Evolutionary conservation across 2,888 invertebrate species (phyloP), one percentile per base, ranked within the genome.

Genomic region (Nemotelus pantherinus): DNA sequence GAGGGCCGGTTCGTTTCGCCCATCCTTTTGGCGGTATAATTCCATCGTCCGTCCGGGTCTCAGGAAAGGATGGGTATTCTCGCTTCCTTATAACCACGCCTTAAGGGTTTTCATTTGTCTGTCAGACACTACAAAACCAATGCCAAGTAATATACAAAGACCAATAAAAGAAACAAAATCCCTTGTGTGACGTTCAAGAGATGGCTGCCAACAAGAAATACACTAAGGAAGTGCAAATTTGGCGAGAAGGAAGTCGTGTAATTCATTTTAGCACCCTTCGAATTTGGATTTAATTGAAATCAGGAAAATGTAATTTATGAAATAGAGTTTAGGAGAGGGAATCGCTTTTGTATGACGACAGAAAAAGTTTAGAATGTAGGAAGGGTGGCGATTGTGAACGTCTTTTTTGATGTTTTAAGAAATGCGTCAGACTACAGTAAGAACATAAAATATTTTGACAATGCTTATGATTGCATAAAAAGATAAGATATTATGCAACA

Each of bases 71-170:
- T 74, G 74, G 63, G 74, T 47, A 57, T 48, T 74, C n/a, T 7
- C 43, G 48, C 41, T 74, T 74, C 74, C 74, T 74, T 74, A 74
- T 74, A 74, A 74, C 74, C 74, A 74, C 74, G 74, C 74, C 74
- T 74, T 74, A 44, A 74, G 74, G 74, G 63, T 60, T 74, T 63
- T 48, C 74, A 74, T 74, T 74, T 74, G 74, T 48, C 63, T 74
- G 60, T 44, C 57, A 10, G 39, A 63, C 60, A n/a, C 57, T 60
- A 60, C 48, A 63, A 48, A 47, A 3, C 60, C 47, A n/a, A 60
- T 63, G 48, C 58, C 60, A 74, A 72, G 58, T 74, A 45, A 58
- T 74, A 63, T 48, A 63, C 55, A 70, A 55, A 60, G 43, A 44
- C 63, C 74, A 55, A 74, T 60, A 48, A 74, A 74, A 74, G 60